Base-by-base conservation (phyloP, 2,888 invertebrate genomes). In the Xylophagus ater region DNA sequence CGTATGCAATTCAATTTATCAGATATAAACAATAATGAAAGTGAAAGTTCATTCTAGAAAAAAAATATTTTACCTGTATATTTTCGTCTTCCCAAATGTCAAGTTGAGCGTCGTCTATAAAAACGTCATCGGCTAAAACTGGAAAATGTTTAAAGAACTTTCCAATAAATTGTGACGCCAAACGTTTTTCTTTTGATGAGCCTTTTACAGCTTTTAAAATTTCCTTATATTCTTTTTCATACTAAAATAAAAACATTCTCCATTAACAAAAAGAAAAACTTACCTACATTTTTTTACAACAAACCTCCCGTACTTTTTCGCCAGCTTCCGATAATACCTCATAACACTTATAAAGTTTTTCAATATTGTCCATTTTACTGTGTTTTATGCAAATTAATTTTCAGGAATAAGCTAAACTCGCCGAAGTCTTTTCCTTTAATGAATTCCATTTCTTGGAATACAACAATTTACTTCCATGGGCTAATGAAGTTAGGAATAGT, bases 51-150 rank as follows among this genome's bases (percentile, higher is more conserved):
- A n/a, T n/a, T n/a, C n/a, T n/a, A n/a, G n/a, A n/a, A n/a, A n/a
- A n/a, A n/a, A n/a, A n/a, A n/a, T n/a, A n/a, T n/a, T n/a, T n/a
- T n/a, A 92, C 90, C 58, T 81, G 80, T 53, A 84, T 75, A 63
- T 96, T 92, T 57, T 87, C 85, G 70, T 96, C 93, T 67, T 96
- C 94, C 60, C 94, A 94, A 5, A 97, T 72, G 69, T 94, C 93
- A 51, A 96, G 76, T 55, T 89, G 78, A 43, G 90, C 88, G 65
- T 94, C 86, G 38, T n/a, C n/a, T n/a, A n/a, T n/a, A n/a, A 96
- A 79, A 6, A 92, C 88, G 57, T 82, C 77, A 50, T 84, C 82
- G n/a, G 85, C 76, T 41, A 87, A 68, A 45, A 73, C 72, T 6
- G 94, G 93, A 62, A 96, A 97, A 62, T 82, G 76, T 58, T 85